Evolutionary conservation across 2,888 invertebrate genomes (phyloP).

Genomic region (Hofmannophila pseudospretella): DNA sequence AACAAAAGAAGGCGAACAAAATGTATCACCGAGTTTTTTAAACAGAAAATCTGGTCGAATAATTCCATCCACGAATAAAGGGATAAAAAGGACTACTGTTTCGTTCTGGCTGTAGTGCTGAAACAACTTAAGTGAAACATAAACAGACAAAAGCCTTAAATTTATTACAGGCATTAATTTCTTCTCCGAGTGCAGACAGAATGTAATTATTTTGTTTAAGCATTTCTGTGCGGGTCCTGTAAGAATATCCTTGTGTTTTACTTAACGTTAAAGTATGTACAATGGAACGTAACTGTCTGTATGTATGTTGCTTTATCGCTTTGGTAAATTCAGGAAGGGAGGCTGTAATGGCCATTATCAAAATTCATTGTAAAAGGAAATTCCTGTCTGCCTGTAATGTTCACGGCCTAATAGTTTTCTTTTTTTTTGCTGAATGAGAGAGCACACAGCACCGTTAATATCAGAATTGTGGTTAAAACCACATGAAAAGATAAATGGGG

Average conservation of each 20-base stretch:
- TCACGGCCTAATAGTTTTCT: too few relatives aligned
- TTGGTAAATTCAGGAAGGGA: too few relatives aligned
- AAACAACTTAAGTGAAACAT: constrained; percentile 42
- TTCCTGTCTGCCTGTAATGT: too few relatives aligned
- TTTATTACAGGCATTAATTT: constrained; percentile 50
- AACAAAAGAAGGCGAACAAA: not conserved
- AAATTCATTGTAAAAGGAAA: too few relatives aligned
- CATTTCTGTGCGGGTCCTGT: constrained; percentile 19
- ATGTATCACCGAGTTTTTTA: not conserved
- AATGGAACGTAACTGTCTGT: not conserved
- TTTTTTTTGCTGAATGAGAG: too few relatives aligned
- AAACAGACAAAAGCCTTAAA: constrained; percentile 44
- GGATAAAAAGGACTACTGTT: constrained; percentile 20
- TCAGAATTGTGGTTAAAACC: too few relatives aligned
- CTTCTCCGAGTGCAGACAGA: constrained; percentile 36
- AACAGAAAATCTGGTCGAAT: constrained; percentile 3
- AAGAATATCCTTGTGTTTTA: constrained; percentile 10
- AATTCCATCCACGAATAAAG: constrained; percentile 12
- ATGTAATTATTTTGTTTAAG: constrained; percentile 29
- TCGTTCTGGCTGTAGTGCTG: constrained; percentile 23
- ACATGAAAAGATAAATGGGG: too few relatives aligned
- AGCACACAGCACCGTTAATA: too few relatives aligned
- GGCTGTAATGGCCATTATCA: too few relatives aligned
- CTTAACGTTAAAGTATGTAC: constrained; percentile 1
- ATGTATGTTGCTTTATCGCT: not conserved